These are phyloP conservation scores for Apistogramma diplotaenia DNA, from an alignment of 2,113 vertebrate species.

Conservation along the genomic window DNA sequence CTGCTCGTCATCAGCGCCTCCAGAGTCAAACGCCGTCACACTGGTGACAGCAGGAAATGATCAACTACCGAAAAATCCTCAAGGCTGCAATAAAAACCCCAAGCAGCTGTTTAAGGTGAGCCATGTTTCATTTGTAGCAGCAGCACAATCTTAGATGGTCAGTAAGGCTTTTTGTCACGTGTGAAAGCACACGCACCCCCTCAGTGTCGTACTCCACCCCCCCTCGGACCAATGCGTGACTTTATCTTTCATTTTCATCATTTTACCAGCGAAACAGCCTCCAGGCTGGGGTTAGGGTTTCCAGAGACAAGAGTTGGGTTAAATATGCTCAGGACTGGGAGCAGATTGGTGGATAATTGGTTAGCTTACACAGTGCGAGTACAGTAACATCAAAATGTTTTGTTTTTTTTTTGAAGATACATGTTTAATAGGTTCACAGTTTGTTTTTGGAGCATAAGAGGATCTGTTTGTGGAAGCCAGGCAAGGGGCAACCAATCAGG, in stretches of 20 bases:
- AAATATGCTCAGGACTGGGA: not conserved
- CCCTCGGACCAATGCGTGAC: too few species aligned
- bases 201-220: not conserved
- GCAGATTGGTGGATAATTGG: accelerated
- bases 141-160: not conserved
- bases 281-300: not conserved
- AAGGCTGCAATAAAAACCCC: not conserved
- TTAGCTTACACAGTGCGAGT: not conserved
- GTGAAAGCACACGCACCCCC: not conserved
- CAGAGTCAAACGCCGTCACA: not conserved
- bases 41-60: not conserved
- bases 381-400: too few species aligned
- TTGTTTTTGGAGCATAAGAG: not conserved
- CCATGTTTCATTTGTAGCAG: not conserved
- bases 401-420: not conserved
- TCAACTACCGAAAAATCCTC: not conserved
- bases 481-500: not conserved
- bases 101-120: not conserved
- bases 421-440: not conserved
- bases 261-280: not conserved
- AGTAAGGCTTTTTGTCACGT: not conserved
- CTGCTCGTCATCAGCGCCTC: not conserved
- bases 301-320: not conserved
- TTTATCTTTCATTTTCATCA: accelerated
- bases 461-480: not conserved